Base-by-base conservation (phyloP, 2,797 vertebrate genomes). In the Anguilla pacifica region DNA sequence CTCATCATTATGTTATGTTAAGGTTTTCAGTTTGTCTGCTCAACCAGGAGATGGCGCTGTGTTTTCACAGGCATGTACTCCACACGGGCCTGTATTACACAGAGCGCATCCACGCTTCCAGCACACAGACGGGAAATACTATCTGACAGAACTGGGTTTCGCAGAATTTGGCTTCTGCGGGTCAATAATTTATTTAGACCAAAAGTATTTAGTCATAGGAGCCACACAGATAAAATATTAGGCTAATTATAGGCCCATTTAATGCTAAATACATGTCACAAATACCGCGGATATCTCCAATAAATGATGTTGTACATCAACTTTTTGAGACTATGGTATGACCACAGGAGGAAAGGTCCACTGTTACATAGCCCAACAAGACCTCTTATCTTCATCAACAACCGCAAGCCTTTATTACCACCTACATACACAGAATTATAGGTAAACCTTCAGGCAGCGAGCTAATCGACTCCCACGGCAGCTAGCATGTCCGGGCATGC, bases 1-100 rank as follows among this genome's bases (percentile, higher is more conserved):
- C 35, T 35, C 35, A 35, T 35, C 35, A 35, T 35, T 35, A 35
- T 35, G 35, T 35, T 35, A 35, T 35, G 35, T 35, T 35, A 87
- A 39, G 77, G 11, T 19, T 70, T 61, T 46, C 49, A 70, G 25
- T 87, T 72, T 74, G 59, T 46, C 49, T 43, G 3, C 1, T 15
- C 64, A n/a, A 57, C 87, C 81, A 87, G 82, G 31, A 87, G 87
- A 72, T 87, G 87, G 82, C 49, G 57, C 15, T 87, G n/a, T 70
- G 61, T 64, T 83, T 83, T 49, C 81, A 83, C 10, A 15, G 35
- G 11, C 51, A 46, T 53, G 31, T 11, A 22, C 55, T 86, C 79
- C 67, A 83, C n/a, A 55, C 79, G 9, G 5, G 15, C 6, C 83
- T 84, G n/a, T 5, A 84, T 10, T 19, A 25, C 43, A 2, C 43